Evolutionary conservation across 1,140 invertebrate species (phyloP).

Genomic region (Palaemon carinicauda): DNA sequence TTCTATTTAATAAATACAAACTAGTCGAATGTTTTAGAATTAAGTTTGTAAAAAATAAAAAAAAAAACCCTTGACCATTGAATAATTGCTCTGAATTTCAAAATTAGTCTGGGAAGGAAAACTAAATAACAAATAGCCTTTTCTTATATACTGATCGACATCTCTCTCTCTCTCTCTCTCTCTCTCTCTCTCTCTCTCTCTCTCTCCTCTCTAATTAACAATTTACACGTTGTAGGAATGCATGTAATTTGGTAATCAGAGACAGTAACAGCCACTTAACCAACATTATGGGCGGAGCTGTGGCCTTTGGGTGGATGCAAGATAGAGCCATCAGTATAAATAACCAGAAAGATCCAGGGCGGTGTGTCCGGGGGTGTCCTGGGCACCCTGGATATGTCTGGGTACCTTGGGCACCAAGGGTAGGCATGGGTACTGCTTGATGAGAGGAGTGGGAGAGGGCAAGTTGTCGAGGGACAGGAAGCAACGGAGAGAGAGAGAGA

Average conservation of each 20-base stretch:
- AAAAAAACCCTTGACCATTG: too few relatives aligned
- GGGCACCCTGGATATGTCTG: too few relatives aligned
- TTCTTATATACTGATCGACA: too few relatives aligned
- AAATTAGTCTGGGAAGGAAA: too few relatives aligned
- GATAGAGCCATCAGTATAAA: conserved; percentile 37
- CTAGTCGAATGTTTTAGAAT: too few relatives aligned
- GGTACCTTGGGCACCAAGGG: too few relatives aligned
- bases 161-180: too few relatives aligned
- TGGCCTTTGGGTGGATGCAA: neutral
- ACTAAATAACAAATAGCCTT: too few relatives aligned
- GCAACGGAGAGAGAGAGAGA: neutral
- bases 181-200: neutral
- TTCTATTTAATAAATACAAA: too few relatives aligned
- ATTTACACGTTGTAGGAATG: conserved; percentile 40
- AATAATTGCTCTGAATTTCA: too few relatives aligned
- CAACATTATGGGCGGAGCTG: conserved; percentile 16
- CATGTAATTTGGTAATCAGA: conserved; percentile 40
- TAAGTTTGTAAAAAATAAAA: too few relatives aligned
- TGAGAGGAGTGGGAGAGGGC: neutral
- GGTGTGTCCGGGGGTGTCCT: too few relatives aligned
- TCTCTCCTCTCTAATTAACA: conserved; percentile 32
- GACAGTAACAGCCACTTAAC: conserved; percentile 35
- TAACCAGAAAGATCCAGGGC: neutral
- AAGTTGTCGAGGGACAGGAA: neutral
- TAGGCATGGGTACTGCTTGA: neutral